Percentiles rank a stretch among this genome's conserved stretches.
These are phyloP conservation scores for Catamblyrhynchus diadema DNA, from an alignment of 2,797 vertebrate genomes.

Conservation along the genomic window DNA sequence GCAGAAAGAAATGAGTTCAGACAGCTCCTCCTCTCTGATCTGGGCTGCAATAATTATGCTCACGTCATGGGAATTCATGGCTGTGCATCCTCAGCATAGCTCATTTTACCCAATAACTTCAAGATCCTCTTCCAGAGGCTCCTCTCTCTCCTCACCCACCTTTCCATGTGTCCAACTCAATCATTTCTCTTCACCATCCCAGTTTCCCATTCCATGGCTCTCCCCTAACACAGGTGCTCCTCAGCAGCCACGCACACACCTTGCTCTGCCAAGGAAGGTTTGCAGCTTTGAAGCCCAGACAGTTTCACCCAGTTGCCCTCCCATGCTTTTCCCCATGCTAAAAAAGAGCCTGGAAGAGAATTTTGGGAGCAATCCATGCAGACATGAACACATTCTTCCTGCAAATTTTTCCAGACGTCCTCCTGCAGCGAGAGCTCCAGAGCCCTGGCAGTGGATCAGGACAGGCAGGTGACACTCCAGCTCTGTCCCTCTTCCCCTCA, in stretches of 20 bases:
- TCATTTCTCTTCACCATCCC: not conserved
- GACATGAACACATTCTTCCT: not conserved
- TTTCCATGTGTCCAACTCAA: not conserved
- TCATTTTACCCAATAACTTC: not conserved
- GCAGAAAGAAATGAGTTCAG: slow-evolving; percentile 34
- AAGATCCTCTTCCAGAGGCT: not conserved
- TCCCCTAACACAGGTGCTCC: not conserved
- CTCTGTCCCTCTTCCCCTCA: not conserved
- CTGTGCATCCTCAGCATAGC: not conserved
- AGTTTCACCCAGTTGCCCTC: not conserved
- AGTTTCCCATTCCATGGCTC: not conserved
- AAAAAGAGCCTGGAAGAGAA: not conserved
- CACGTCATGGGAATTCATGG: not conserved
- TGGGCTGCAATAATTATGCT: not conserved
- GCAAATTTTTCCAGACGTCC: not conserved
- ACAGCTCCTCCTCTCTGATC: slow-evolving; percentile 39
- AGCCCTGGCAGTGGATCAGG: not conserved
- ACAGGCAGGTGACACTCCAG: not conserved
- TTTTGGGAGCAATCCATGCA: not conserved
- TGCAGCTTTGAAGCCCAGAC: not conserved
- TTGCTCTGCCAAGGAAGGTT: not conserved
- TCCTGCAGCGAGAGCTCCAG: not conserved
- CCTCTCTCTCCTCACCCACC: not conserved
- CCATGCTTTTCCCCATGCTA: not conserved
- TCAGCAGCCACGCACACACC: not conserved